Evolutionary conservation across 92 coral and sea anemone species (phyloP).

Genomic region (Palythoa caribaeorum): DNA sequence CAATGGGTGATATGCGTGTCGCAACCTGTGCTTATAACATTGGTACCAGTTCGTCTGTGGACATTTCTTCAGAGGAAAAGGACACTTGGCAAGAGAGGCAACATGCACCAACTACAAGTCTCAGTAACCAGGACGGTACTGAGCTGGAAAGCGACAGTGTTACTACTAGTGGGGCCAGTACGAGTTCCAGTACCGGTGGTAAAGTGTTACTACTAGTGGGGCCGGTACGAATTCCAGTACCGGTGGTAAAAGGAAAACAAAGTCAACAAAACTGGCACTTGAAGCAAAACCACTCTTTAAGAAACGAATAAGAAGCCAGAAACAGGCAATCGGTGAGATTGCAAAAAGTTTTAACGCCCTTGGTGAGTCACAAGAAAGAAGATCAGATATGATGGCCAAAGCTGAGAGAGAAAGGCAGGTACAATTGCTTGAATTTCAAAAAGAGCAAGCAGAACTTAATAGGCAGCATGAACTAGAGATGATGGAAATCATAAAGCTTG

Average conservation of each 20-base stretch:
- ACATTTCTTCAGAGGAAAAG: not conserved
- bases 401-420: not conserved
- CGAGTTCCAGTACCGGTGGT: too few species aligned
- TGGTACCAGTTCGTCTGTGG: not conserved
- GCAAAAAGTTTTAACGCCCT: not conserved
- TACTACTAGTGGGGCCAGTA: too few species aligned
- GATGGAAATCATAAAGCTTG: not conserved
- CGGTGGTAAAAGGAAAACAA: too few species aligned
- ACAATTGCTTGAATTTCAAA: conserved; percentile 6
- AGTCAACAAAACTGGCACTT: not conserved
- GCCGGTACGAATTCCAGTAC: too few species aligned
- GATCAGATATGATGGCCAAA: not conserved
- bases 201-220: too few species aligned
- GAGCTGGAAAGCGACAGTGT: too few species aligned
- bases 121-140: not conserved
- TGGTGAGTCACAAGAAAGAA: not conserved
- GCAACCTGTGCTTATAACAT: not conserved
- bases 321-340: not conserved
- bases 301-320: not conserved
- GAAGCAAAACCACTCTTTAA: not conserved
- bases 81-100: not conserved
- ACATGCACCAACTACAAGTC: not conserved
- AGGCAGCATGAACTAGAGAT: not conserved
- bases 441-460: not conserved
- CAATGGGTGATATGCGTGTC: too few species aligned